Evolutionary conservation across 23 tunicate genomes (phyloP), one percentile per base, ranked within the genome.

Genomic region (Halocynthia aurantium): DNA sequence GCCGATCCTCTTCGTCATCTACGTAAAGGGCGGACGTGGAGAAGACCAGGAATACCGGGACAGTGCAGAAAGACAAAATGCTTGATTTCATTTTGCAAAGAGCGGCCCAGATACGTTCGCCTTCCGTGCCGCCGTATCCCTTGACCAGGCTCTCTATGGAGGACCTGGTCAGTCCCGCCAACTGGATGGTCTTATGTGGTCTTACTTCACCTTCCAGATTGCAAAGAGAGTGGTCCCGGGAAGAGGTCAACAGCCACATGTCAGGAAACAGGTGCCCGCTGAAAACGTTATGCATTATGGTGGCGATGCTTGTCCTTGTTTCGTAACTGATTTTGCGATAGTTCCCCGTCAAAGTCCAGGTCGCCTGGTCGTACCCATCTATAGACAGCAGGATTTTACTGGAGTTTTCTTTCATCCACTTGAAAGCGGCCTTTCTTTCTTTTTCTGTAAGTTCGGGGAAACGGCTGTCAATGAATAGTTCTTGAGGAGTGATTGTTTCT

Each of bases 101-200:
- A 1, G 70, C 31, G n/a, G 22, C 10, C 70, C 70, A 65, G 31
- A 65, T 65, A 20, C 10, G 31, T 1, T 65, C 70, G 5, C 70
- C 70, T 15, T 65, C 31, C 6, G 70, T 10, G 0, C 70, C 70
- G 19, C 70, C 70, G 19, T 65, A 65, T 65, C 31, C 70, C 19
- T 65, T 65, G 70, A 65, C 70, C 10, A 65, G 70, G 6, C 31
- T 65, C 31, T 65, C 70, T 8, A 65, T 49, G 10, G 70, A 65
- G 10, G 22, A 8, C 19, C 6, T 11, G 19, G 70, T 10, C 19
- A 65, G 6, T 10, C 70, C 70, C 19, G 70, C 70, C 70, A 65
- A 15, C 70, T 65, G 70, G 31, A 65, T 65, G 9, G 70, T 65
- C 6, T 65, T 65, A 49, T 65, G 22, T 65, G 70, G 70, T 65